Evolutionary conservation across 2,888 invertebrate species (phyloP).

Genomic region (Leptopilina drosophilae): DNA sequence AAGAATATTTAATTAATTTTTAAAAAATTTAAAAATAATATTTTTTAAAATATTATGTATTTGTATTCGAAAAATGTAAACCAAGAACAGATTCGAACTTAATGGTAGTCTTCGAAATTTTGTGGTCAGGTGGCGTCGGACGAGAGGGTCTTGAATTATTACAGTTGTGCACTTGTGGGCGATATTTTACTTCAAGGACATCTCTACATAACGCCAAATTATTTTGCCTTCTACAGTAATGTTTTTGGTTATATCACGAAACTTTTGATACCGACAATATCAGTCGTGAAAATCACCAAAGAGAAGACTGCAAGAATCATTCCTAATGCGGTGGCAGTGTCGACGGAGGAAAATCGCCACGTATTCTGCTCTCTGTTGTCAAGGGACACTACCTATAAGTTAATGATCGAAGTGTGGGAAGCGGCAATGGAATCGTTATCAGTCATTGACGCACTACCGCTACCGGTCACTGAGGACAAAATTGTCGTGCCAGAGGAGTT

Average conservation of each 20-base stretch:
- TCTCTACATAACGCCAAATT: conserved; percentile 95
- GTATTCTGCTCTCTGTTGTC: conserved; percentile 94
- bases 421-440: conserved; percentile 79
- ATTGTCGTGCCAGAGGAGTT: conserved; percentile 65
- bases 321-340: conserved; percentile 94
- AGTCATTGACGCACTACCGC: conserved; percentile 72
- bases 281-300: conserved; percentile 92
- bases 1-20: no score
- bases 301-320: conserved; percentile 96
- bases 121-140: conserved; percentile 83
- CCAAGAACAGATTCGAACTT: conserved; percentile 64
- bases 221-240: conserved; percentile 97
- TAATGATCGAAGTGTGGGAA: conserved; percentile 92
- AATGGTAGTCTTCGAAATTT: conserved; percentile 68
- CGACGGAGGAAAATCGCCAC: conserved; percentile 89
- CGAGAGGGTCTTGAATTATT: conserved; percentile 92
- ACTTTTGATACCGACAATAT: conserved; percentile 91
- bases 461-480: conserved; percentile 66
- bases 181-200: conserved; percentile 96
- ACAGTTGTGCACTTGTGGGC: conserved; percentile 94
- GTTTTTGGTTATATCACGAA: conserved; percentile 96
- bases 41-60: no score
- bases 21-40: no score
- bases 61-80: not conserved
- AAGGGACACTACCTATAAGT: conserved; percentile 90